phyloP scores from a whole-genome alignment of 2,888 invertebrate genomes.

The Aspidiotus rigidus region DNA sequence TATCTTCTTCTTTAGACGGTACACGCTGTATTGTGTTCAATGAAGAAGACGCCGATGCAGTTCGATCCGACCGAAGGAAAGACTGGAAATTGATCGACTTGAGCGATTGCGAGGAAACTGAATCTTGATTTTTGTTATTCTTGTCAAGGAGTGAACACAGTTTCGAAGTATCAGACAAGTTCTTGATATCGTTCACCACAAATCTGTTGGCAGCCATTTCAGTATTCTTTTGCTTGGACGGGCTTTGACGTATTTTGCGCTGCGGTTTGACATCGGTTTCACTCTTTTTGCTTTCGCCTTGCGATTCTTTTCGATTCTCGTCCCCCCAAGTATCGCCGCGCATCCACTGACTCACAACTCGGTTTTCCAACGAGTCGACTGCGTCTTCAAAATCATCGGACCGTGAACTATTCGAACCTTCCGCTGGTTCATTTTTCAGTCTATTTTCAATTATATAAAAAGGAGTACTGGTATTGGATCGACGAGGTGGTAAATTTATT shows the following conservation, averaged over 20 bases:
- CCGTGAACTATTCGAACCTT: neutral
- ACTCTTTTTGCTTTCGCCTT: neutral
- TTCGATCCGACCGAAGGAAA: neutral
- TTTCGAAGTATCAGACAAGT: neutral
- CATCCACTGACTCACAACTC: slow-evolving; percentile 23
- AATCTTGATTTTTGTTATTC: neutral
- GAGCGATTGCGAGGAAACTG: neutral
- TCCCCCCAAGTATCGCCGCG: slow-evolving; percentile 26
- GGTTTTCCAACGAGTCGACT: neutral
- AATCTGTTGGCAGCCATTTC: slow-evolving; percentile 3
- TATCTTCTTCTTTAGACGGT: neutral
- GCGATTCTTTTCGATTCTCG: neutral
- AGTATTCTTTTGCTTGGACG: slow-evolving; percentile 18
- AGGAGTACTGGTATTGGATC: neutral
- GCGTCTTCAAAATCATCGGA: neutral
- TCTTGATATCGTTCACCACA: slow-evolving; percentile 24
- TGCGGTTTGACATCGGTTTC: slow-evolving; percentile 19
- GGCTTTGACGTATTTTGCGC: slow-evolving; percentile 8
- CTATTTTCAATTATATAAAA: slow-evolving; percentile 27
- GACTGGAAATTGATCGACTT: neutral
- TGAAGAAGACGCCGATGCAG: neutral
- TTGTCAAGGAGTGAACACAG: neutral
- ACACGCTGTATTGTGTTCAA: neutral
- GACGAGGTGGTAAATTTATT: neutral
- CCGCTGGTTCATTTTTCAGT: neutral